A percentile compares a stretch with the other conserved stretches of the same genome.
Evolutionary conservation across 2,888 invertebrate species (phyloP).

Genomic region (Onthophagus sagittarius): DNA sequence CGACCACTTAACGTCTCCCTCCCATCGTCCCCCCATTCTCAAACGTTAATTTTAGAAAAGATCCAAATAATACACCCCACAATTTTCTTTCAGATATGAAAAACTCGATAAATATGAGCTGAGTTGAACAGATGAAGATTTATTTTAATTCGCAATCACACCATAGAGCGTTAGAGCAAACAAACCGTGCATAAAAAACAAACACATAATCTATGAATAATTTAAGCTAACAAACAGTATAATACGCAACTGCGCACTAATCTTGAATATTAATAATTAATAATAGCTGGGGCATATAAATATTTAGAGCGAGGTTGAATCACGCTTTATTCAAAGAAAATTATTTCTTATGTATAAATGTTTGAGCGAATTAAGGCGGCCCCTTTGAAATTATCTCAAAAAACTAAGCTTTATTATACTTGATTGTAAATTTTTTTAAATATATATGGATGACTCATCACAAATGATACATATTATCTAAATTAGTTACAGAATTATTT

Average conservation of each 20-base stretch:
- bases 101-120: neutral
- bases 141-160: neutral
- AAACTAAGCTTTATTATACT: neutral
- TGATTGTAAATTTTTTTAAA: neutral
- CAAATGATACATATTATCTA: no score
- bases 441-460: no score
- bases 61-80: no score
- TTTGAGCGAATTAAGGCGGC: neutral
- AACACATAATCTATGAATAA: neutral
- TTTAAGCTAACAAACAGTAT: neutral
- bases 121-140: neutral
- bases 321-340: neutral
- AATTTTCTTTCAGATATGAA: neutral
- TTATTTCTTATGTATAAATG: neutral
- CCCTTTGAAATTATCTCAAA: neutral
- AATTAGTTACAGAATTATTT: no score
- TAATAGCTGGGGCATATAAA: neutral
- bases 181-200: neutral
- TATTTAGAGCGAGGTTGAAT: neutral
- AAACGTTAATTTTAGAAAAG: neutral
- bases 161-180: neutral
- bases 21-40: neutral
- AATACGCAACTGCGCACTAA: neutral
- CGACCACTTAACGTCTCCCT: neutral
- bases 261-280: neutral